Conservation (phyloP, 2,113 vertebrate species). For the Chlorocebus sabaeus region DNA sequence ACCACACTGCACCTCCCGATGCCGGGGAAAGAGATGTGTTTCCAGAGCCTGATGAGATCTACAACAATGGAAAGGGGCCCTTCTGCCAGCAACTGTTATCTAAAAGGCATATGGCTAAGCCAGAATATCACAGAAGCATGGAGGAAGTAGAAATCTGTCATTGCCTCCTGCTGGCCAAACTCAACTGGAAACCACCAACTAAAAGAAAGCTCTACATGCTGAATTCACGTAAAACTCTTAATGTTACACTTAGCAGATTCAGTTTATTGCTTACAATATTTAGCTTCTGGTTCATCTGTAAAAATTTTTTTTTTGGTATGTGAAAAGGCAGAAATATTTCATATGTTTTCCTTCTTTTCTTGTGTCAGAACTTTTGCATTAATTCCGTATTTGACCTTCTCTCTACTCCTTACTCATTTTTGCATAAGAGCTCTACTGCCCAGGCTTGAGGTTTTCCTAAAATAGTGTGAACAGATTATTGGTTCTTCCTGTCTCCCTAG, state of each 20-base stretch:
- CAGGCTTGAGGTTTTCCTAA: background rate
- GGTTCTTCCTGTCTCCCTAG: background rate
- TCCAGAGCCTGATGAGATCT: background rate
- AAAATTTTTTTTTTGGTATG: background rate
- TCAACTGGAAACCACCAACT: background rate
- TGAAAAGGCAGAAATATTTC: background rate
- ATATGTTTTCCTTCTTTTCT: background rate
- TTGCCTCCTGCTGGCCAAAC: background rate
- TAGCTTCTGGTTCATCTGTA: background rate
- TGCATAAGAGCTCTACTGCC: background rate
- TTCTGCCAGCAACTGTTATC: background rate
- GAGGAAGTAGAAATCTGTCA: background rate
- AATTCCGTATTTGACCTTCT: background rate
- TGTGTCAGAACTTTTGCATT: background rate
- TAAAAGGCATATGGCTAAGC: background rate
- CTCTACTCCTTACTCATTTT: background rate
- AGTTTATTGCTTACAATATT: background rate
- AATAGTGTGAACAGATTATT: background rate
- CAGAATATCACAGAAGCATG: too few species aligned
- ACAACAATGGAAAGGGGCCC: rapidly evolving
- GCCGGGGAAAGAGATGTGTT: background rate
- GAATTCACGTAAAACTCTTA: background rate
- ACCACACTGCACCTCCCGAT: rapidly evolving
- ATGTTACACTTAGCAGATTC: background rate
- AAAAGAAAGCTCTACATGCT: background rate